Base-by-base conservation (phyloP, 53 echinoderm and acorn worm genomes). In the Antedon mediterranea region DNA sequence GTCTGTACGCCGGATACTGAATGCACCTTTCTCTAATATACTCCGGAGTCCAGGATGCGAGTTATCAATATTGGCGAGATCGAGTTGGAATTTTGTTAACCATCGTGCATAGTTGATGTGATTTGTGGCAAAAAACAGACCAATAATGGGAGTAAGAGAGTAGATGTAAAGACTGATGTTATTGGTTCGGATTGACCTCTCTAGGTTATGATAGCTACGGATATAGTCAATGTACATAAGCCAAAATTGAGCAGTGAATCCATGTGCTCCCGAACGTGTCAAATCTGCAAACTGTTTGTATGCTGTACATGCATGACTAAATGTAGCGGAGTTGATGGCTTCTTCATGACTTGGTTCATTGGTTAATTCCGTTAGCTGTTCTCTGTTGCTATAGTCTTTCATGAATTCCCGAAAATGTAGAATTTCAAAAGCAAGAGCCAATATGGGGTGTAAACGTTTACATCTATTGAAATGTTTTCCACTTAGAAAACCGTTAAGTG, bases 71-170 rank as follows among this genome's bases (percentile, higher is more conserved):
- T n/a, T n/a, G n/a, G n/a, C n/a, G n/a, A n/a, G n/a, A n/a, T 82
- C 75, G 0, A 82, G 75, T 11, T 82, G 82, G 30, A n/a, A 82
- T 71, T 71, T 82, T 0, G 57, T 33, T 44, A 83, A 1, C 73
- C 77, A 83, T 0, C 83, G 78, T 0, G 85, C 30, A 33, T 83
- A 83, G 72, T 83, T 83, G 33, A 26, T 42, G 0, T 32, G 75
- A 28, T 79, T 79, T 20, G 82, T 82, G 15, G 71, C 82, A n/a
- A 82, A 82, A 30, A 76, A 82, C 34, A 82, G 71, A 28, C 43
- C 57, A 15, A 32, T 75, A 20, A 82, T 77, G 0, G 32, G 33
- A 0, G 28, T 76, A 0, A 83, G 15, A 0, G 72, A 7, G 23
- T 71, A 28, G 34, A 57, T 83, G 77, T 42, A 77, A 28, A 83